phyloP scores from a whole-genome alignment of 1,140 invertebrate species.

The Nixonia krombeini region DNA sequence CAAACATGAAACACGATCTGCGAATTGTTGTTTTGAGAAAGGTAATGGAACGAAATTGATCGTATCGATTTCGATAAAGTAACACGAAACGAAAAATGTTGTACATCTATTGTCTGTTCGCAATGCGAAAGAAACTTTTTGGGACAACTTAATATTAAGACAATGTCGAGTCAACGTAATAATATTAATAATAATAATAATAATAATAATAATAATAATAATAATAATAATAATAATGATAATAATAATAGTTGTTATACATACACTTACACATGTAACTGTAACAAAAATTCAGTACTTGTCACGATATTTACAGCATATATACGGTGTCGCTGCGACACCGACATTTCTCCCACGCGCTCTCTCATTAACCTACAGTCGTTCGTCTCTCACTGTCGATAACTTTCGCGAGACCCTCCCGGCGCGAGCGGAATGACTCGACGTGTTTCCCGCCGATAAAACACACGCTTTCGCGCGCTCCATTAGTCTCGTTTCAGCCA shows the following conservation, averaged over 20 bases:
- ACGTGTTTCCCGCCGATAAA: constrained; percentile 39
- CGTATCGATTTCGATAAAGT: too few relatives aligned
- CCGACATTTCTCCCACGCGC: constrained; percentile 32
- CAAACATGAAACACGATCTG: too few relatives aligned
- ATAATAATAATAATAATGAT: constrained; percentile 9
- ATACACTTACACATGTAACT: constrained; percentile 42
- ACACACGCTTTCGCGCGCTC: constrained; percentile 40
- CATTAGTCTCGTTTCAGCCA: constrained; percentile 42
- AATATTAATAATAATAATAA: constrained; percentile 29
- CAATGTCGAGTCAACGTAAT: constrained; percentile 43
- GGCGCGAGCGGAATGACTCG: constrained; percentile 31
- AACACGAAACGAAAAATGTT: too few relatives aligned
- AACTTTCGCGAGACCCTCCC: constrained; percentile 33
- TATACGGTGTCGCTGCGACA: constrained; percentile 6
- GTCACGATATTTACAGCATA: constrained; percentile 45
- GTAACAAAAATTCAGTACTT: constrained; percentile 41
- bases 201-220: constrained; percentile 32
- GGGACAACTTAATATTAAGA: constrained; percentile 49
- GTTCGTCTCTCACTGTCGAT: constrained; percentile 47
- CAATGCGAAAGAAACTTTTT: too few relatives aligned
- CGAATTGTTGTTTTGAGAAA: too few relatives aligned
- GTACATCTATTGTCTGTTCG: too few relatives aligned
- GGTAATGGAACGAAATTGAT: too few relatives aligned
- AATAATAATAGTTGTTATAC: constrained; percentile 26
- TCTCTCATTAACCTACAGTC: constrained; percentile 37